These are phyloP conservation scores for Hetaerina americana DNA, from an alignment of 1,140 invertebrate genomes.

Conservation along the genomic window DNA sequence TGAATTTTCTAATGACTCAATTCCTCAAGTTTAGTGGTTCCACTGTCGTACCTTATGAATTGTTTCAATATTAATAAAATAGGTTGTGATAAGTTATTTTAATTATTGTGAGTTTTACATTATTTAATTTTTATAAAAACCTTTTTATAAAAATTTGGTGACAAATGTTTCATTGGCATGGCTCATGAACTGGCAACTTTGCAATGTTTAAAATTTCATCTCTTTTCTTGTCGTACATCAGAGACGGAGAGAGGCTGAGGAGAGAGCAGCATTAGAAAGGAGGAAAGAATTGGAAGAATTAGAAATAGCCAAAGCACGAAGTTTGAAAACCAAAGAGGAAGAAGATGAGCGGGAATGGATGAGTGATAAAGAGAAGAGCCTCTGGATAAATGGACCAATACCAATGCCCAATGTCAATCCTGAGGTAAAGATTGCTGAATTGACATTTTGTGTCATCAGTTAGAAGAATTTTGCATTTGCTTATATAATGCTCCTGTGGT, in stretches of 20 bases:
- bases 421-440: neutral
- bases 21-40: too few relatives aligned
- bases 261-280: conserved; percentile 27
- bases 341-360: neutral
- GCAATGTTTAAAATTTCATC: neutral
- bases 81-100: too few relatives aligned
- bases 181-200: too few relatives aligned
- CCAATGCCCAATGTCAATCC: neutral
- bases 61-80: too few relatives aligned
- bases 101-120: neutral
- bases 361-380: neutral
- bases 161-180: too few relatives aligned
- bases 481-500: too few relatives aligned
- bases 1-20: too few relatives aligned
- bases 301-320: neutral
- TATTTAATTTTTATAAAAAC: too few relatives aligned
- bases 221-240: neutral
- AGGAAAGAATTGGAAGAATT: conserved; percentile 25
- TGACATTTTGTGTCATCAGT: too few relatives aligned
- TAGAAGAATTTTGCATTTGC: too few relatives aligned
- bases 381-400: neutral
- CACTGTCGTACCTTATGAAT: too few relatives aligned
- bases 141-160: too few relatives aligned
- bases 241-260: conserved; percentile 22
- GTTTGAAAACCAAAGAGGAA: neutral